Evolutionary conservation across 2,888 invertebrate species (phyloP), one percentile per base, ranked within the genome.

Genomic region (Molanna angustata): DNA sequence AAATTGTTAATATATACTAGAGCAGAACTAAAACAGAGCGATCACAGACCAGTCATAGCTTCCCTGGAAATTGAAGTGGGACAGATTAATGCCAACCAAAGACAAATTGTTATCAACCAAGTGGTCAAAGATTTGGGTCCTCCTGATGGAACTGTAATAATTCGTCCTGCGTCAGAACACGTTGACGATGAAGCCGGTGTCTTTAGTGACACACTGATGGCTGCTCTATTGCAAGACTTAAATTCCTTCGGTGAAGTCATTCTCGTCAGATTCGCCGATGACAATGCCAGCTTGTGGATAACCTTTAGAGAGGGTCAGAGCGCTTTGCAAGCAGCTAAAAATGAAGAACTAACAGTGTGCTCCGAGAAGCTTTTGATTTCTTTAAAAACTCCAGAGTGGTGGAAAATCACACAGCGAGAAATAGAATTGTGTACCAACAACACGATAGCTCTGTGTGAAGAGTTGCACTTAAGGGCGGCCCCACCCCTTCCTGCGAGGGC

Each of bases 11-110:
- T 90, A 68, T 99, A 99, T 69, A 94, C 94, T 2, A 79, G 94
- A 60, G 91, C 95, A 4, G 97, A 99, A 70, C 73, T 99, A 52
- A 97, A 96, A 68, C 96, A 96, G 68, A 96, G 96, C 66, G 97
- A 98, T 72, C 97, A 98, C 74, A 82, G 98, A 54, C 98, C 99
- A 1, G 97, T 99, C 0, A 86, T 94, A 61, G 94, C 91, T 0
- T 83, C 94, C 52, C 82, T 97, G 62, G 94, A 95, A 70, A 78
- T 94, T 9, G 93, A 96, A 67, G 86, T 92, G 2, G 79, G 88
- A 60, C 84, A 84, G 66, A 87, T 96, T 1, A 86, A 93, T 65
- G 80, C 84, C 42, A 81, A 83, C 13, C 84, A 84, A 64, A 83
- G 94, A 51, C 84, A 89, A 65, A 76, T 80, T 62, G 87, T 94